Evolutionary conservation across 1,140 invertebrate species (phyloP), one percentile per base, ranked within the genome.

Genomic region (Pseudoatta argentina): DNA sequence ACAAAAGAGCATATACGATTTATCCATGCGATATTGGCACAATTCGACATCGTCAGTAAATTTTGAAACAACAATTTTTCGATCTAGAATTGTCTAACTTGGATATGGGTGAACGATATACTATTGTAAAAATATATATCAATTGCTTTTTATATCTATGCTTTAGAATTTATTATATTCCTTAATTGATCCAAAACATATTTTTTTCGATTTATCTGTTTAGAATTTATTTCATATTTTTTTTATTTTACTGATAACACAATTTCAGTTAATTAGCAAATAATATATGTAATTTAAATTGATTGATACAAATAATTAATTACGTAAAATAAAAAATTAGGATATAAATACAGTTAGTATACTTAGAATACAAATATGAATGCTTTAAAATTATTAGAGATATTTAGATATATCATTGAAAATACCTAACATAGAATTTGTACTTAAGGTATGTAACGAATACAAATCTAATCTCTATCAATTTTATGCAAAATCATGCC

Each of bases 381-480:
- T 39, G 34, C 6, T 27, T 76, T 18, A 75, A 21, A 75, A 39
- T 2, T 6, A 76, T 5, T 1, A 0, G 6, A 39, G 3, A 21
- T 57, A 2, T 3, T 39, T 39, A 39, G 1, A 21, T 57, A 2
- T 3, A 48, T 63, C 8, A 16, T 8, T 77, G 6, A 48, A 63
- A 8, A 48, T 44, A 2, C 4, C 16, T 27, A n/a, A 75, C 14
- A 34, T 3, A 61, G 8, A 44, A 44, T 76, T 21, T 76, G 4
- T 51, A 24, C n/a, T 4, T 14, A n/a, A 44, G 16, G 0, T 71
- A 48, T 14, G n/a, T 51, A 30, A 61, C 21, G 21, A 59, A 75
- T 39, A 44, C 59, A 61, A 57, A 61, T 18, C 24, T 76, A 61
- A 61, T 61, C 12, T 76, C 21, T 24, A 16, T 76, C n/a, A 76